Evolutionary conservation across 2,888 invertebrate species (phyloP).

Genomic region (Drosophila incognita): DNA sequence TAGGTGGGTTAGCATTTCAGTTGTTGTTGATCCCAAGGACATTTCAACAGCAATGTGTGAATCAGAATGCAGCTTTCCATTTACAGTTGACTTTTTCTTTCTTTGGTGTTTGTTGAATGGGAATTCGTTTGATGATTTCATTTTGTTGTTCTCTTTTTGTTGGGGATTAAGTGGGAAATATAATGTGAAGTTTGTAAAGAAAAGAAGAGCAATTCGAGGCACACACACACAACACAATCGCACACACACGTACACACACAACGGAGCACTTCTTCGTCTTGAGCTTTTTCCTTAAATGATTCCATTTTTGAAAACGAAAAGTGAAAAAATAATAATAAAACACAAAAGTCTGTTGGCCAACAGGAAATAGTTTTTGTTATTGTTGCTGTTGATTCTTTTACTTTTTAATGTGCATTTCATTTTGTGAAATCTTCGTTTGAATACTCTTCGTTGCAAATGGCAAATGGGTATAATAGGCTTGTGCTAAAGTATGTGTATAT

Average conservation of each 20-base stretch:
- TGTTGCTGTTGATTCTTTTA: not conserved
- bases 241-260: constrained; percentile 29
- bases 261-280: constrained; percentile 36
- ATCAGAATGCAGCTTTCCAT: constrained; percentile 6
- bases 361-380: constrained; percentile 30
- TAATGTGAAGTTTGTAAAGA: constrained; percentile 20
- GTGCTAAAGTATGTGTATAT: not conserved
- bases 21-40: constrained; percentile 60
- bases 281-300: too few relatives aligned
- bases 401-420: not conserved
- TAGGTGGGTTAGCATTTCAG: constrained; percentile 16
- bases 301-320: too few relatives aligned
- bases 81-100: constrained; percentile 24
- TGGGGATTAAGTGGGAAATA: constrained; percentile 12
- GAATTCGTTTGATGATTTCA: constrained; percentile 68
- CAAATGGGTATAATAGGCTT: not conserved
- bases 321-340: too few relatives aligned
- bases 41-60: constrained; percentile 26
- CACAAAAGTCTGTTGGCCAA: constrained; percentile 46
- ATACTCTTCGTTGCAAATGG: not conserved
- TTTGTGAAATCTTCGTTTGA: constrained; percentile 9
- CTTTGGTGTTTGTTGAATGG: constrained; percentile 35
- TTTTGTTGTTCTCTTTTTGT: constrained; percentile 18
- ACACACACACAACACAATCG: constrained; percentile 13
- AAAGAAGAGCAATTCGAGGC: constrained; percentile 56